Percentiles rank a stretch among this genome's conserved stretches.
Evolutionary conservation across 2,888 invertebrate genomes (phyloP).

Genomic region (Exocentrus adspersus): DNA sequence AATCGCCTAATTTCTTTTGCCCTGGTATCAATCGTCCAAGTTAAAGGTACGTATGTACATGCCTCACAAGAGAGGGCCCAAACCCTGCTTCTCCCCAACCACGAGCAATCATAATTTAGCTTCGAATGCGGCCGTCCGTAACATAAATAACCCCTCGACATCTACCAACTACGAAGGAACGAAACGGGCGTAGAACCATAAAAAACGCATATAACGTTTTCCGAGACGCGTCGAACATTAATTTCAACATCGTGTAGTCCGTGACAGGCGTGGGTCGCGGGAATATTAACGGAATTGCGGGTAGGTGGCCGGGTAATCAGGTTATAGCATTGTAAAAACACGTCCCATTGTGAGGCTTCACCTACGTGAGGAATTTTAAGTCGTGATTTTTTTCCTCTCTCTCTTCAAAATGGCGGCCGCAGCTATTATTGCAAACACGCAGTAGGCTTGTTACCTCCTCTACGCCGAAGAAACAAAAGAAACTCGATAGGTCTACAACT

Average conservation of each 20-base stretch:
- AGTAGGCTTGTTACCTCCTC: constrained; percentile 3
- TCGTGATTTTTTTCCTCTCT: constrained; percentile 20
- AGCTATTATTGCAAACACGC: background rate
- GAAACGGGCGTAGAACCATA: constrained; percentile 4
- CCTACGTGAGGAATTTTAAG: constrained; percentile 34
- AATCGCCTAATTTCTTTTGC: too few species aligned
- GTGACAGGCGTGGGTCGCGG: constrained; percentile 32
- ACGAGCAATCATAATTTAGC: constrained; percentile 6
- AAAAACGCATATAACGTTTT: constrained; percentile 35
- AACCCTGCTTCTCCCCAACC: background rate
- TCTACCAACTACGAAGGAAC: constrained; percentile 1
- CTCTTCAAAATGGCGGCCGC: constrained; percentile 8
- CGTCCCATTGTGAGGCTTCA: constrained; percentile 38
- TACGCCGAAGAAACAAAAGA: constrained; percentile 7
- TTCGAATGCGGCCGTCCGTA: background rate
- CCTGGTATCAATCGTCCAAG: too few species aligned
- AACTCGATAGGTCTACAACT: constrained; percentile 12
- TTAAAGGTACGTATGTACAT: too few species aligned
- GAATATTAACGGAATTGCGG: constrained; percentile 36
- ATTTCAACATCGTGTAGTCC: constrained; percentile 33
- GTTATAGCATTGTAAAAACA: constrained; percentile 40
- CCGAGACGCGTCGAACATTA: constrained; percentile 31
- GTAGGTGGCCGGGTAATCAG: constrained; percentile 38
- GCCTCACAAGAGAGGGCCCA: constrained; percentile 5
- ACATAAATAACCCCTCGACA: constrained; percentile 12